These are phyloP conservation scores for Panopea generosa DNA, from an alignment of 2,888 invertebrate genomes.

Conservation along the genomic window DNA sequence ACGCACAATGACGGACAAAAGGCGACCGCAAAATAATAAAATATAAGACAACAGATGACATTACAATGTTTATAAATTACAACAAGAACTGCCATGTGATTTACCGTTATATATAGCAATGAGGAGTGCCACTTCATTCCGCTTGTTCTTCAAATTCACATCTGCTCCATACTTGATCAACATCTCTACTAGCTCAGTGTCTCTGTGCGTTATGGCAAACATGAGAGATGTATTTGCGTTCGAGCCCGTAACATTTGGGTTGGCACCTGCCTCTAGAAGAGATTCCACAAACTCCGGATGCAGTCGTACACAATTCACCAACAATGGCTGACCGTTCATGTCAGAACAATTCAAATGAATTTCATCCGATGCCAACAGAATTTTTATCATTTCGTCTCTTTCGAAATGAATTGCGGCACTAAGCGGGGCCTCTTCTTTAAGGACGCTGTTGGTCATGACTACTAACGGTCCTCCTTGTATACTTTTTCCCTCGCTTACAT, in stretches of 20 bases:
- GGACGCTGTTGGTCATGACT: slow-evolving; percentile 7
- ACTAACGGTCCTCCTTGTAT: not conserved
- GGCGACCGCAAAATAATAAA: too few relatives aligned
- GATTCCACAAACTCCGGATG: slow-evolving; percentile 60
- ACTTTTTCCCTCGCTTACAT: slow-evolving; percentile 35
- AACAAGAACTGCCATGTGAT: too few relatives aligned
- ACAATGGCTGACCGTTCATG: slow-evolving; percentile 61
- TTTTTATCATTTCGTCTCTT: slow-evolving; percentile 60
- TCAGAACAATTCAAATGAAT: slow-evolving; percentile 64
- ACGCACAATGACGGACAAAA: too few relatives aligned
- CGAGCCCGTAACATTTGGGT: slow-evolving; percentile 62
- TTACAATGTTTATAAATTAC: too few relatives aligned
- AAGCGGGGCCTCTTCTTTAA: slow-evolving; percentile 46
- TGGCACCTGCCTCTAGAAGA: slow-evolving; percentile 75
- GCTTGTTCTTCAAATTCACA: slow-evolving; percentile 66
- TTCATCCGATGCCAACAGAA: slow-evolving; percentile 49
- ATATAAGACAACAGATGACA: too few relatives aligned
- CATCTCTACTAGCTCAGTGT: slow-evolving; percentile 61
- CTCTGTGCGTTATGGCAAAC: slow-evolving; percentile 65
- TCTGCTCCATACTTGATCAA: slow-evolving; percentile 71
- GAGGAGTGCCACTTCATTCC: slow-evolving; percentile 74
- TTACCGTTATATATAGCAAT: slow-evolving; percentile 72
- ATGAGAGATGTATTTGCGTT: slow-evolving; percentile 68
- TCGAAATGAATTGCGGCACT: slow-evolving; percentile 65
- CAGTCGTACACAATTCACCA: slow-evolving; percentile 65